Percentiles rank a stretch among this genome's conserved stretches.
Conservation (phyloP, 2,888 invertebrate species). For the Catocala fraxini region DNA sequence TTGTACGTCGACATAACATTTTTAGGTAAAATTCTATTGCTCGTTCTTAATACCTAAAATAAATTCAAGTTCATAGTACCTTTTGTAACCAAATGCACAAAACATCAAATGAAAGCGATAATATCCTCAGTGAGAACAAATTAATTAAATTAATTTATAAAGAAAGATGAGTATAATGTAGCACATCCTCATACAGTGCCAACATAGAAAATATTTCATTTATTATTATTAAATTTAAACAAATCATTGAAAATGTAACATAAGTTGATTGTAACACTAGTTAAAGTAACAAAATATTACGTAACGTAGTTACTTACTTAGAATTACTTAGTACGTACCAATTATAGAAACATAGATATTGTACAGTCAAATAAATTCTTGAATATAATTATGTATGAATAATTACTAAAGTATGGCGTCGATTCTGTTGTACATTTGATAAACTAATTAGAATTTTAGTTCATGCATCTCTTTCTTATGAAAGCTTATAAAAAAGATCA, state of each 20-base stretch:
- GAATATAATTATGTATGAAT: slow-evolving; percentile 1
- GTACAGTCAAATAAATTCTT: slow-evolving; percentile 44
- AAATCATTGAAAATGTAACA: slow-evolving; percentile 46
- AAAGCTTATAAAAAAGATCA: too few species aligned
- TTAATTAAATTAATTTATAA: too few species aligned
- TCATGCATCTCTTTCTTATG: too few species aligned
- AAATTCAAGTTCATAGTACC: too few species aligned
- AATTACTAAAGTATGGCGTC: background rate
- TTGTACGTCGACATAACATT: too few species aligned
- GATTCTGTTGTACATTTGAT: too few species aligned
- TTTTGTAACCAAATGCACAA: too few species aligned
- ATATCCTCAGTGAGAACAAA: too few species aligned
- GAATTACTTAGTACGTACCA: slow-evolving; percentile 37
- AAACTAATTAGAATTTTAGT: too few species aligned
- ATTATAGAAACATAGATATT: slow-evolving; percentile 42
- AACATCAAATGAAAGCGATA: too few species aligned
- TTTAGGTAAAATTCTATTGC: too few species aligned
- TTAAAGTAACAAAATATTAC: slow-evolving; percentile 51
- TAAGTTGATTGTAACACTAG: slow-evolving; percentile 52
- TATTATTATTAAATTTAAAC: slow-evolving; percentile 30
- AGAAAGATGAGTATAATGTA: background rate
- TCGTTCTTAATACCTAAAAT: too few species aligned
- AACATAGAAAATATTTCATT: slow-evolving; percentile 41
- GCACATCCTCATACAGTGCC: slow-evolving; percentile 43
- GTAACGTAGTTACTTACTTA: slow-evolving; percentile 53